Evolutionary conservation across 2,113 vertebrate species (phyloP), one percentile per base, ranked within the genome.

Genomic region (Sebastes fasciatus): DNA sequence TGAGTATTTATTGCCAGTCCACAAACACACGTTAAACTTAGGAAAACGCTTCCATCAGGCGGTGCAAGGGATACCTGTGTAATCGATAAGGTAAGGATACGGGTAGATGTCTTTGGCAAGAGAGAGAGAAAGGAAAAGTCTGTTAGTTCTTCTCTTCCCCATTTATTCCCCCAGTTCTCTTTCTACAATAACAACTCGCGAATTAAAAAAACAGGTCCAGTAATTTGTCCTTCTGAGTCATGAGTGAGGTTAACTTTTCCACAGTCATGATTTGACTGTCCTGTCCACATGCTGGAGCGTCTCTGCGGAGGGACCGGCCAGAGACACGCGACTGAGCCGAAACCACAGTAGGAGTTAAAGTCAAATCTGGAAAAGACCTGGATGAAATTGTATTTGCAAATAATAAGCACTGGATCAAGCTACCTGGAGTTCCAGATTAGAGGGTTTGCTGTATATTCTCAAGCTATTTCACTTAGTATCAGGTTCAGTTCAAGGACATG

Each of bases 21-120:
- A 75, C 54, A 74, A 51, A 81, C 75, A 85, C 12, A 57, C 60
- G 16, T 13, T 73, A 81, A 61, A 68, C 73, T 10, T 1, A 90
- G 45, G 10, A 71, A 43, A 54, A 82, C 52, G 23, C 55, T 67
- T 61, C 74, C 68, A 79, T 9, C 58, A 83, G 26, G 68, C 77
- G 52, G 77, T 54, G 62, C 74, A 79, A 0, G 2, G 26, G 68
- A 90, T 96, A 96, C 95, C 95, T 96, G 94, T 85, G 72, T 88
- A 86, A 86, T 96, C 94, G 60, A 94, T 95, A 86, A 96, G 92
- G 93, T 95, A 96, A n/a, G 95, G 95, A 81, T 96, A 96, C 1
- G 94, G 95, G 90, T 92, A 95, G 90, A 95, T 93, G 86, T 93
- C 95, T 96, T 95, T 86, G 83, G 77, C 76, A 45, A 75, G 79